A percentile compares a stretch with the other conserved stretches of the same genome.
Conservation (phyloP, 2,113 vertebrate species). For the Ictalurus punctatus region DNA sequence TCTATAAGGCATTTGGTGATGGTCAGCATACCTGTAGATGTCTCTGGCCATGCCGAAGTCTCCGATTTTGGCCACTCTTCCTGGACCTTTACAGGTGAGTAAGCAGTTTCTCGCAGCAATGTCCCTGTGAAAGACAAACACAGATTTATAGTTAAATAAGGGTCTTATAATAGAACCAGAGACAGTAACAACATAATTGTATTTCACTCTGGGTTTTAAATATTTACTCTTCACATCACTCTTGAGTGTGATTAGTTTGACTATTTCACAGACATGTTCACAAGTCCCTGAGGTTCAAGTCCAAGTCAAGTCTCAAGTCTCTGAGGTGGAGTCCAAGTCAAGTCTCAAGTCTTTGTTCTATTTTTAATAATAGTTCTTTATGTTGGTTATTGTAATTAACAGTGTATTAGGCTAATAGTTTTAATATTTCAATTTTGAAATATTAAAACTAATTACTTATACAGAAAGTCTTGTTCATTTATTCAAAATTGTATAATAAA, state of each 20-base stretch:
- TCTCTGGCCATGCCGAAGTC: slow-evolving; percentile 99
- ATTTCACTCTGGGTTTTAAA: neutral
- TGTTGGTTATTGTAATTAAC: no score
- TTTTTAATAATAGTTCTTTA: no score
- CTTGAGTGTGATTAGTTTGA: neutral
- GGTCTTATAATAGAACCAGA: neutral
- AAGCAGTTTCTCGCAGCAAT: slow-evolving; percentile 98
- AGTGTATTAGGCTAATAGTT: no score
- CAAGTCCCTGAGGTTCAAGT: no score
- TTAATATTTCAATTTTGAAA: no score
- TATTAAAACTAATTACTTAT: no score
- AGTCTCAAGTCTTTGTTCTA: no score
- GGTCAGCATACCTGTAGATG: slow-evolving; percentile 89
- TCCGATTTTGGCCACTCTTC: slow-evolving; percentile 94
- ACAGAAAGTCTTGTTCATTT: no score
- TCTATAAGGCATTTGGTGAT: neutral
- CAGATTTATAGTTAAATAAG: neutral
- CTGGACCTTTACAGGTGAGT: slow-evolving; percentile 89
- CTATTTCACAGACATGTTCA: neutral
- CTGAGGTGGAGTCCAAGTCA: no score
- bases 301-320: no score
- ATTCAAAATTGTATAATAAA: no score
- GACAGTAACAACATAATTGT: neutral
- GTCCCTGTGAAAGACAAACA: slow-evolving; percentile 75
- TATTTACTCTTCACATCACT: neutral